Evolutionary conservation across 2,888 invertebrate species (phyloP), one percentile per base, ranked within the genome.

Genomic region (Imbricaverruca yamaguchii): DNA sequence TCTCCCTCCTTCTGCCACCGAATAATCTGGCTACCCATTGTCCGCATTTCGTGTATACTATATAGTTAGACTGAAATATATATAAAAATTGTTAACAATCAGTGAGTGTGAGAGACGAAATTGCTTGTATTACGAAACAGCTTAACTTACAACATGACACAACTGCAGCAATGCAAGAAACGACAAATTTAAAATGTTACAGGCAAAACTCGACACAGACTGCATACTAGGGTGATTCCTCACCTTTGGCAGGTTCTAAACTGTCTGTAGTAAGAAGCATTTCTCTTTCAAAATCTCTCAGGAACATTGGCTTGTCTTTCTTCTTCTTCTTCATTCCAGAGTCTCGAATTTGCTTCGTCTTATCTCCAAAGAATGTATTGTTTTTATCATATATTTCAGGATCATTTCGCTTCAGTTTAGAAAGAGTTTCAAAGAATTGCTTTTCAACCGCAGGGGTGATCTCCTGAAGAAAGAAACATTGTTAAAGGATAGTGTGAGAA

Each of bases 201-300:
- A 39, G 1, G 39, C 2, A 39, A 39, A 39, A 39, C 39, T 39
- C 39, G 39, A 39, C 39, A 39, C 39, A 39, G 39, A 39, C 39
- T 39, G 39, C 39, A 39, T 39, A 39, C 4, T 39, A 39, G 39
- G 39, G 39, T 39, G 39, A 39, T 39, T 39, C 4, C 25, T 67
- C 12, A 67, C 67, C 67, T 13, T 67, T 11, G 11, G 13, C 67
- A 67, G 25, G n/a, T 13, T 67, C 13, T 0, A 67, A 25, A 13
- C 92, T 93, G 83, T 89, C 91, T 84, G 91, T 91, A 85, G 94
- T 92, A 59, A 93, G 85, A 59, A 95, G 89, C 56, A 94, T 88
- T 84, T 93, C 91, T 78, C 93, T 88, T 85, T 96, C 94, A 86
- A 94, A 94, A 86, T 95, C 94, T 85, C 92, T 91, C 65, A 95